These are phyloP conservation scores for Mesocricetus auratus DNA, from an alignment of 2,113 vertebrate species.

Conservation along the genomic window DNA sequence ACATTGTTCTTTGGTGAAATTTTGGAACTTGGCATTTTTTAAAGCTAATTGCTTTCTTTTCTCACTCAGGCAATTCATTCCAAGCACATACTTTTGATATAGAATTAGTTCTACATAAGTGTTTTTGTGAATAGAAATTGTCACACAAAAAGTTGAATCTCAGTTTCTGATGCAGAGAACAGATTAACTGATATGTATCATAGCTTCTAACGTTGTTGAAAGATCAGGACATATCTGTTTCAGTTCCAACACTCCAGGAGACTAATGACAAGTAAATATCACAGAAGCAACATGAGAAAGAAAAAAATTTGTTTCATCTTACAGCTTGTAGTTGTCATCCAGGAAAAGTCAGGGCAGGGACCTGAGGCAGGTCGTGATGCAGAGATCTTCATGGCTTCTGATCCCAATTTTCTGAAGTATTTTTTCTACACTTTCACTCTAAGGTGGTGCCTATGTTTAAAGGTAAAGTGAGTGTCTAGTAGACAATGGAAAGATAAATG, in stretches of 20 bases:
- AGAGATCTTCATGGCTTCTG: background rate
- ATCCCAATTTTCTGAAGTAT: background rate
- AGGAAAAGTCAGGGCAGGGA: background rate
- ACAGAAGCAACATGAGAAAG: background rate
- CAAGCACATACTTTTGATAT: conserved; percentile 58
- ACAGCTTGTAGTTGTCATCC: background rate
- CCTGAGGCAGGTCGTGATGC: background rate
- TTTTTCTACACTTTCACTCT: background rate
- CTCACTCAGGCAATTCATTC: conserved; percentile 72
- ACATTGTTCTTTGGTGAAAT: conserved; percentile 68
- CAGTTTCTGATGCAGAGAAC: conserved; percentile 56
- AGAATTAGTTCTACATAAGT: conserved; percentile 79
- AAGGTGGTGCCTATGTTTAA: background rate
- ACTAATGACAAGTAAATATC: conserved; percentile 35
- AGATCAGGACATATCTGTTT: conserved; percentile 69
- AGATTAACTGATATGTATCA: conserved; percentile 59
- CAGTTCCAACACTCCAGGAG: conserved; percentile 55
- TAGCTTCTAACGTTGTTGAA: conserved; percentile 72
- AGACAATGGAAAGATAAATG: background rate
- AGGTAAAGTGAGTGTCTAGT: background rate
- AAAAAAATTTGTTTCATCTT: background rate
- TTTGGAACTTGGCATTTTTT: conserved; percentile 74
- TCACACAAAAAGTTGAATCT: conserved; percentile 55
- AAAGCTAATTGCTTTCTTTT: conserved; percentile 79
- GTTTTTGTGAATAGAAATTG: conserved; percentile 77